A percentile compares a stretch with the other conserved stretches of the same genome.
Evolutionary conservation across 2,888 invertebrate genomes (phyloP).

Genomic region (Drosophila parthenogenetica): DNA sequence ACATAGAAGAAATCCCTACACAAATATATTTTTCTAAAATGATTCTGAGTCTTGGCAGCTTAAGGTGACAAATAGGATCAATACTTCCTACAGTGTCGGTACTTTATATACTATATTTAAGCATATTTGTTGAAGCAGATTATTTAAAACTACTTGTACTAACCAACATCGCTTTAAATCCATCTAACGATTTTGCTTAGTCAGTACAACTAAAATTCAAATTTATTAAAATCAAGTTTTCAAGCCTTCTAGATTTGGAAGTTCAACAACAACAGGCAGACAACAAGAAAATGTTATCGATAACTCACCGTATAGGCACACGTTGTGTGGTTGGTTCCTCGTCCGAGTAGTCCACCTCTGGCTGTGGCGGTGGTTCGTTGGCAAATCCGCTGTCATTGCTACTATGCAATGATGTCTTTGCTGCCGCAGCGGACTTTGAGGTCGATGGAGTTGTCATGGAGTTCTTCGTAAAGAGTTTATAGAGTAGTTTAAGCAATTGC

Average conservation of each 20-base stretch:
- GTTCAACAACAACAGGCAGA: neutral
- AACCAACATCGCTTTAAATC: too few species aligned
- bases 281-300: neutral
- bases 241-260: neutral
- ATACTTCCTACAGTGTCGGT: too few species aligned
- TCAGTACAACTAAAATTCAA: too few species aligned
- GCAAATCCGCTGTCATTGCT: slow-evolving; percentile 97
- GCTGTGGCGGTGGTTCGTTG: slow-evolving; percentile 94
- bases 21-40: too few species aligned
- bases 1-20: too few species aligned
- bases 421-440: slow-evolving; percentile 85
- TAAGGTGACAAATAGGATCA: too few species aligned
- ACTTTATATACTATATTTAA: too few species aligned
- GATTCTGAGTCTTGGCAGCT: too few species aligned
- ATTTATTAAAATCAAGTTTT: too few species aligned
- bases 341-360: slow-evolving; percentile 95
- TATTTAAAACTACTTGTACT: too few species aligned
- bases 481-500: neutral
- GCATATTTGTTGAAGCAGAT: too few species aligned
- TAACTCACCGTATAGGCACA: slow-evolving; percentile 86
- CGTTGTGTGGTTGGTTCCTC: slow-evolving; percentile 90
- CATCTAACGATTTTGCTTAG: too few species aligned
- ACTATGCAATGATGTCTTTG: slow-evolving; percentile 93
- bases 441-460: slow-evolving; percentile 72
- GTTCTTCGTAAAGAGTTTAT: slow-evolving; percentile 18